These are phyloP conservation scores for Pygocentrus nattereri DNA, from an alignment of 2,797 vertebrate genomes.

Conservation along the genomic window DNA sequence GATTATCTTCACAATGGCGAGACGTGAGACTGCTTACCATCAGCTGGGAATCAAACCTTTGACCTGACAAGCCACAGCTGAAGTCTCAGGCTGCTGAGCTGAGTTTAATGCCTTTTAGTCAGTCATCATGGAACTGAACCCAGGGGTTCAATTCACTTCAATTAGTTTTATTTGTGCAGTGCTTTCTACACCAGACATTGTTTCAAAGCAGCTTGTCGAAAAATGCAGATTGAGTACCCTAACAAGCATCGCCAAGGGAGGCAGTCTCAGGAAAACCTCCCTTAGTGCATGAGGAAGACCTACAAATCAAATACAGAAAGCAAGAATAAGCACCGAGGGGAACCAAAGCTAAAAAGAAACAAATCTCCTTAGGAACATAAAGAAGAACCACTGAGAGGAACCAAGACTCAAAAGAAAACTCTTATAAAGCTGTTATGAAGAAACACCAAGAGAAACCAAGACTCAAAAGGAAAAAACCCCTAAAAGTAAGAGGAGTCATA, in stretches of 20 bases:
- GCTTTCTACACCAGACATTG: not conserved
- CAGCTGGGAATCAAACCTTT: not conserved
- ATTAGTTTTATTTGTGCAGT: not conserved
- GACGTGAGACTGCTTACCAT: not conserved
- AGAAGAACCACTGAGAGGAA: not conserved
- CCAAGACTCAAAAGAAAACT: not conserved
- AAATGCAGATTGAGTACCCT: not conserved
- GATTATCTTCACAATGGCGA: conserved; percentile 4
- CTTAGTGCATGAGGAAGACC: no score
- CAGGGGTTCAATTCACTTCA: not conserved
- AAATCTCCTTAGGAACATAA: not conserved
- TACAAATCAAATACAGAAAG: no score
- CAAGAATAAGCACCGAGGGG: no score
- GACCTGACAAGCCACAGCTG: not conserved
- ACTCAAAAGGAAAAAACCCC: no score
- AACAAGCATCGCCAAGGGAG: not conserved
- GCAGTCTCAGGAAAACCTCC: not conserved
- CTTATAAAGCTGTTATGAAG: no score
- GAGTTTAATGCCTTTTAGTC: not conserved
- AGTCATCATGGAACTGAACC: not conserved
- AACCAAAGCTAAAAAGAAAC: no score
- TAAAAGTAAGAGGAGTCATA: no score
- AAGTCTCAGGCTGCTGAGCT: not conserved
- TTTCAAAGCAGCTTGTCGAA: not conserved
- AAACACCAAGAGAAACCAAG: not conserved